phyloP scores from a whole-genome alignment of 2,797 vertebrate species.

The Gymnothorax javanicus region DNA sequence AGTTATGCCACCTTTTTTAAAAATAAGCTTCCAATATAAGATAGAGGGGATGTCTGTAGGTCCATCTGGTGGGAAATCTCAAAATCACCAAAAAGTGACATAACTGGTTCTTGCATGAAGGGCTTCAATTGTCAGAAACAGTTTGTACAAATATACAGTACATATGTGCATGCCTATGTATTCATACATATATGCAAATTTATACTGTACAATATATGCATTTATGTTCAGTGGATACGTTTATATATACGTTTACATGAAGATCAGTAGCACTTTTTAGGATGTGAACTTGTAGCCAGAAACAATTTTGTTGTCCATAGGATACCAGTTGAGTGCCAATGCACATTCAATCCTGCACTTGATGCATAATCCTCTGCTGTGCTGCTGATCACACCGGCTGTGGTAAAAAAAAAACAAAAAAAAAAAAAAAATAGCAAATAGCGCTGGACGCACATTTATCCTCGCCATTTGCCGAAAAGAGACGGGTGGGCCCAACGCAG shows the following conservation, averaged over 20 bases:
- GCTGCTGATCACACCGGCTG: not conserved
- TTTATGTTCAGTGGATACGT: not conserved
- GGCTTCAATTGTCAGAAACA: too few species aligned
- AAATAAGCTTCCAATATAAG: too few species aligned
- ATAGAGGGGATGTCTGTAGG: too few species aligned
- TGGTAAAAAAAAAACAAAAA: slow-evolving; percentile 43
- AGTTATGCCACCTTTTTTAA: too few species aligned
- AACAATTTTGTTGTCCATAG: not conserved
- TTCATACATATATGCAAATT: not conserved
- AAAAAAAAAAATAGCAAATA: slow-evolving; percentile 59
- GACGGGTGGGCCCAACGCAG: slow-evolving; percentile 41
- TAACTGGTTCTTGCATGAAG: too few species aligned
- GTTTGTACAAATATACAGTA: not conserved
- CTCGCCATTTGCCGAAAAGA: slow-evolving; percentile 35
- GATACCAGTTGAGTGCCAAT: slow-evolving; percentile 5
- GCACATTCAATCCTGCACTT: not conserved
- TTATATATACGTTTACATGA: not conserved
- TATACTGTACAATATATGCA: not conserved
- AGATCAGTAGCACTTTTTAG: not conserved
- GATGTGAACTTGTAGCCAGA: not conserved
- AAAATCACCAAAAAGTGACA: too few species aligned
- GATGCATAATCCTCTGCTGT: not conserved
- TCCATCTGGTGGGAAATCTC: too few species aligned
- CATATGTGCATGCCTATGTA: not conserved
- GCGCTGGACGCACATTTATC: slow-evolving; percentile 42